A percentile compares a stretch with the other conserved stretches of the same genome.
Evolutionary conservation across 2,888 invertebrate genomes (phyloP).

Genomic region (Laspeyria flexula): DNA sequence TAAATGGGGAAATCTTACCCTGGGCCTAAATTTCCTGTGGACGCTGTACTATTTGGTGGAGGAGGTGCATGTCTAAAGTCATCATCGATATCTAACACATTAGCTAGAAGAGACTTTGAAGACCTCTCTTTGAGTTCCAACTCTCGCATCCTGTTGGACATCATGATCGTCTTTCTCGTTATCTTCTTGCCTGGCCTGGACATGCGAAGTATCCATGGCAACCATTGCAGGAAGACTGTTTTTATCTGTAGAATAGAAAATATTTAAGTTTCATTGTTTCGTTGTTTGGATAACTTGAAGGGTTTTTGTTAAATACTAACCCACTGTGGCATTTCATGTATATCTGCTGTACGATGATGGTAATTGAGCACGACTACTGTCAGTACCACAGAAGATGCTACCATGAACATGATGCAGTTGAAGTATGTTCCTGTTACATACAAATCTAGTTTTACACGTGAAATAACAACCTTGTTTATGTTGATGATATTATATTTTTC

Average conservation of each 20-base stretch:
- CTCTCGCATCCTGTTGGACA: constrained; percentile 96
- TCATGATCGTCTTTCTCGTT: constrained; percentile 94
- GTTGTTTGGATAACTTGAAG: too few relatives aligned
- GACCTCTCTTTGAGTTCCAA: constrained; percentile 97
- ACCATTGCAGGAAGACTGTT: constrained; percentile 97
- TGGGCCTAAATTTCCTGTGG: constrained; percentile 88
- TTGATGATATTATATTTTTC: neutral
- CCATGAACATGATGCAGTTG: constrained; percentile 99
- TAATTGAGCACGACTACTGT: constrained; percentile 99
- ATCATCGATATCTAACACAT: constrained; percentile 98
- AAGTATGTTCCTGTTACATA: constrained; percentile 96
- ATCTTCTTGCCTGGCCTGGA: constrained; percentile 97
- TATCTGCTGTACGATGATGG: constrained; percentile 98
- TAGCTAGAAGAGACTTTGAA: constrained; percentile 96
- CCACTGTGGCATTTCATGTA: constrained; percentile 98
- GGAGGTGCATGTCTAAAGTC: constrained; percentile 93
- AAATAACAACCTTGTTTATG: neutral
- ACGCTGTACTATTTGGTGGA: constrained; percentile 86
- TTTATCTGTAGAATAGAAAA: constrained; percentile 90
- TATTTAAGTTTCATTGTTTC: neutral
- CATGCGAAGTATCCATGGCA: constrained; percentile 98
- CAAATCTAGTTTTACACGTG: constrained; percentile 32
- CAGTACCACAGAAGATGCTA: constrained; percentile 98
- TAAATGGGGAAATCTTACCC: constrained; percentile 74
- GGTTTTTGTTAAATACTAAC: constrained; percentile 84